Conservation (phyloP, 2,797 vertebrate species). For the Pelodytes ibericus region DNA sequence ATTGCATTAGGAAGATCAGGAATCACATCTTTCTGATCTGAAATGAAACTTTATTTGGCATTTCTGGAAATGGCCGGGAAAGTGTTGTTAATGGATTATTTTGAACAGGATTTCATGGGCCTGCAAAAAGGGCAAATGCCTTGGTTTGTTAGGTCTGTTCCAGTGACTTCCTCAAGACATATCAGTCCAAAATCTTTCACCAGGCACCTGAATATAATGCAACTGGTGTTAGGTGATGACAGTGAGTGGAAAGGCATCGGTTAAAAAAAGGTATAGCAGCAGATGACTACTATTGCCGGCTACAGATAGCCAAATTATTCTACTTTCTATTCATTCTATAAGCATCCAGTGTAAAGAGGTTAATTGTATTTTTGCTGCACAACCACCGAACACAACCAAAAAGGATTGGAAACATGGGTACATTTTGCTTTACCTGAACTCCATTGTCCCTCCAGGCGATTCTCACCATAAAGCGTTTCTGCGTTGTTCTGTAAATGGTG, state of each 20-base stretch:
- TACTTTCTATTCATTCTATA: conserved; percentile 34
- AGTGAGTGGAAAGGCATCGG: conserved; percentile 61
- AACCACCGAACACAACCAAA: conserved; percentile 21
- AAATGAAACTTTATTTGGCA: conserved; percentile 33
- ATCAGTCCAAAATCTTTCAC: conserved; percentile 72
- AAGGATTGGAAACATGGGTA: background rate
- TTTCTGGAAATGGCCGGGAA: conserved; percentile 24
- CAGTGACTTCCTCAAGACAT: conserved; percentile 63
- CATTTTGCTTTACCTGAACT: background rate
- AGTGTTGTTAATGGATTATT: conserved; percentile 39
- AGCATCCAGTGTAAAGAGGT: conserved; percentile 45
- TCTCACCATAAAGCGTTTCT: background rate
- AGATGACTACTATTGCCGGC: conserved; percentile 6
- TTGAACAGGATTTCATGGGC: conserved; percentile 27
- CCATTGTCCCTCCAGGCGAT: background rate
- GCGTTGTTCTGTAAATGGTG: background rate
- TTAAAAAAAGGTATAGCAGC: conserved; percentile 58
- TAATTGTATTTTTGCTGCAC: conserved; percentile 53
- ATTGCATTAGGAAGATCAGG: conserved; percentile 33
- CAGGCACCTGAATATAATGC: conserved; percentile 73
- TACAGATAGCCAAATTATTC: conserved; percentile 8
- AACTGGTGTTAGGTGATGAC: conserved; percentile 80
- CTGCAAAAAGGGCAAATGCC: conserved; percentile 43
- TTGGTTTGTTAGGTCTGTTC: conserved; percentile 56
- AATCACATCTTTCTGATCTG: conserved; percentile 34